Conservation (phyloP, 2,888 invertebrate species). For the Bruchidius siliquastri region DNA sequence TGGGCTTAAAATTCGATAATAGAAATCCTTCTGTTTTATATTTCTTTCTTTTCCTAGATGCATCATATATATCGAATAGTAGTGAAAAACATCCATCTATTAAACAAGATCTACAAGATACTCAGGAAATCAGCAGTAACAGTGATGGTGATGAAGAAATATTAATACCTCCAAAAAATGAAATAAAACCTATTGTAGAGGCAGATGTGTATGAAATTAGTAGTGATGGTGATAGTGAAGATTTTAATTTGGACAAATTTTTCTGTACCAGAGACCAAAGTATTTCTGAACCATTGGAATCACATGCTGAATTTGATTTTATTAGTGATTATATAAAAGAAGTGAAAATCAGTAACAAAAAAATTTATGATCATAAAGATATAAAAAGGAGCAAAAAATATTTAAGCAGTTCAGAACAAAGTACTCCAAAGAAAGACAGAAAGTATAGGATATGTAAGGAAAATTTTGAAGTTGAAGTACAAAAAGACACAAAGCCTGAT, state of each 20-base stretch:
- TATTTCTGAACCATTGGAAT: constrained; percentile 15
- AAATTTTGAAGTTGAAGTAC: neutral
- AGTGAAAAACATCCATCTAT: neutral
- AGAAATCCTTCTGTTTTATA: no score
- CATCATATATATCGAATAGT: neutral
- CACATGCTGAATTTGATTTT: constrained; percentile 18
- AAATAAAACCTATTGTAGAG: neutral
- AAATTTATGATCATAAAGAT: neutral
- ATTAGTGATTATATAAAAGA: constrained; percentile 11
- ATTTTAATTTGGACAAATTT: constrained; percentile 12
- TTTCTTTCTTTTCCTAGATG: neutral
- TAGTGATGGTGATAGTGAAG: neutral
- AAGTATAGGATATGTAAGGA: neutral
- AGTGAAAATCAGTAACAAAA: constrained; percentile 3
- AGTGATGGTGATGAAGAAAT: neutral
- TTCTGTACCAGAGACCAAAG: constrained; percentile 11
- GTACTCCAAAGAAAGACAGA: neutral
- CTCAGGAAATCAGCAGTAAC: neutral
- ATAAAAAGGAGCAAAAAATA: neutral
- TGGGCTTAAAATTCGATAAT: no score
- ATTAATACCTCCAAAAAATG: neutral
- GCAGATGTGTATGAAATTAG: neutral
- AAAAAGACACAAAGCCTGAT: neutral
- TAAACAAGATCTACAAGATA: neutral
- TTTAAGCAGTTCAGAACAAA: neutral